Conservation (phyloP, 1,140 invertebrate species). For the Arctopsyche grandis region DNA sequence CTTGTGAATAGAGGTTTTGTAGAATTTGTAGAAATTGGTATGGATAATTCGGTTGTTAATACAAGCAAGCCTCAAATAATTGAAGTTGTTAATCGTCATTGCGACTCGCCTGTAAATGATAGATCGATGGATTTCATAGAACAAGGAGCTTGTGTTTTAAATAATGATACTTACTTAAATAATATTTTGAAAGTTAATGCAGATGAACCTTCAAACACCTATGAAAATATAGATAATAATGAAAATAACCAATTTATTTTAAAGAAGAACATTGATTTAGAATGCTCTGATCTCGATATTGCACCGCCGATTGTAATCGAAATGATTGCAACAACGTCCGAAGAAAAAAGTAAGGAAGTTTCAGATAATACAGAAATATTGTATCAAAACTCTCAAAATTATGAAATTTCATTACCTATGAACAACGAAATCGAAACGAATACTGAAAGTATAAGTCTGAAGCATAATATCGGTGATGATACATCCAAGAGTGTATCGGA, state of each 20-base stretch:
- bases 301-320: not conserved
- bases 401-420: not conserved
- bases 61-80: slow-evolving; percentile 58
- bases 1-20: slow-evolving; percentile 75
- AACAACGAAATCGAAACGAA: not conserved
- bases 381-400: no score
- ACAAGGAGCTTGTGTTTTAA: slow-evolving; percentile 61
- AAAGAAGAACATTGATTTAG: slow-evolving; percentile 58
- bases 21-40: slow-evolving; percentile 70
- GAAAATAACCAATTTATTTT: slow-evolving; percentile 51
- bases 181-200: not conserved
- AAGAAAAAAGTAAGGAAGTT: not conserved
- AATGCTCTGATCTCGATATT: slow-evolving; percentile 15
- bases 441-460: not conserved
- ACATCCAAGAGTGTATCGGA: slow-evolving; percentile 37
- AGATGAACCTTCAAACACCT: not conserved
- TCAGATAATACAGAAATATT: not conserved
- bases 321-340: not conserved
- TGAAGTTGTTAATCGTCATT: slow-evolving; percentile 61
- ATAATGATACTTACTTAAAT: slow-evolving; percentile 55
- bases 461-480: not conserved
- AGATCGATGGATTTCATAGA: slow-evolving; percentile 69
- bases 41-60: slow-evolving; percentile 56
- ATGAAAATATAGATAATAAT: slow-evolving; percentile 54
- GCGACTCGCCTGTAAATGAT: slow-evolving; percentile 61